Evolutionary conservation across 1,140 invertebrate species (phyloP), one percentile per base, ranked within the genome.

Genomic region (Anastrepha ludens): DNA sequence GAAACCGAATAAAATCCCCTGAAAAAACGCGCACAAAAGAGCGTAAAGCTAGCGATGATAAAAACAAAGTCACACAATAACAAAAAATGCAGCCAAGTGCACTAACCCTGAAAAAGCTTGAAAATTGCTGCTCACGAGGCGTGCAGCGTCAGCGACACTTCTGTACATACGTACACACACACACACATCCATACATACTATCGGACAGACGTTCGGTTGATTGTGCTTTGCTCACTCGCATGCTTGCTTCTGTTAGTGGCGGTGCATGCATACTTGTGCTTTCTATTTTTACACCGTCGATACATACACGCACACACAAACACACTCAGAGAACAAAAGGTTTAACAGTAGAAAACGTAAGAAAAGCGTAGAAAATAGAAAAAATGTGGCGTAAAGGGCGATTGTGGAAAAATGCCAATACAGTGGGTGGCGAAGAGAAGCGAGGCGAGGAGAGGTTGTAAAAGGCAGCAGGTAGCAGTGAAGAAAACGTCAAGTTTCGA

Each of bases 31-130:
- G n/a, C 47, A 29, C 74, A 55, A 55, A 55, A 81, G 74, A 55
- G 47, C n/a, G 47, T 11, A 81, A 55, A 81, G 47, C 50, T 2
- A 81, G 74, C 74, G 44, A 5, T n/a, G 47, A 81, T 50, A 81
- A 81, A 58, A 58, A 81, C 17, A 55, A 81, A 81, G 55, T 44
- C 39, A 74, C 74, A 58, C 41, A 74, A 74, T 44, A 74, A 47
- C 67, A 74, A 74, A 74, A 39, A 74, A 74, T 74, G 74, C 74
- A 81, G 74, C 20, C 74, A 81, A 81, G 74, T 81, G 74, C 74
- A 81, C 74, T 81, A 81, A 81, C 74, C 74, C 74, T 81, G 74
- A 81, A 81, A 81, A 81, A 81, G 74, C 44, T 55, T 81, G 17
- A 81, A 50, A 81, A 81, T 74, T 47, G 74, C 74, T 81, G 74